Evolutionary conservation across 2,888 invertebrate species (phyloP), one percentile per base, ranked within the genome.

Genomic region (Sipha maydis): DNA sequence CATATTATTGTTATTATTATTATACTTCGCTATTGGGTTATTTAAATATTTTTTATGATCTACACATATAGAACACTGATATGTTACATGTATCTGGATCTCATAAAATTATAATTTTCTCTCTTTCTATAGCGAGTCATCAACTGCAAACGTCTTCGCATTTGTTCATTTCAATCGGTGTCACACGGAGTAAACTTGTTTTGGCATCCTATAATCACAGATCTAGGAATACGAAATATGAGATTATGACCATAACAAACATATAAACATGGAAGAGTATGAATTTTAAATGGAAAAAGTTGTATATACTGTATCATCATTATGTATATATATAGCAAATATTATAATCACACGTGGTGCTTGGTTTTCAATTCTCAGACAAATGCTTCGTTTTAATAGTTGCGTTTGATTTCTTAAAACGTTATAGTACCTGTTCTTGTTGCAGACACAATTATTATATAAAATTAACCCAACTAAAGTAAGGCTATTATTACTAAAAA

Each of bases 161-260:
- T 61, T 67, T 9, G 14, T 38, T 5, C 25, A 80, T 41, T 41
- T 38, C 38, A 67, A 67, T n/a, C 38, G 67, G 38, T 28, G 38
- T 67, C 25, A 34, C 61, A 80, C n/a, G 3, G 61, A 38, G 9
- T 67, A 80, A 80, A 80, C 80, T 80, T 80, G 80, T 41, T 80
- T 80, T 41, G n/a, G 38, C 8, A 9, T 80, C 38, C 11, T 61
- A 56, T 28, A 9, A 78, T 56, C 56, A 31, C 25, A 56, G 21
- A 56, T 78, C 34, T 34, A 7, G 34, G 31, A 78, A 78, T 56
- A 56, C 25, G 11, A 31, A 78, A 78, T 78, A 56, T 78, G 31
- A 17, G 56, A 34, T 31, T 31, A 56, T 34, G 54, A 78, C 56
- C 34, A 54, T 78, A 21, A 56, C 14, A 78, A 78, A 56, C 31